Conservation (phyloP, 1,140 invertebrate genomes). For the Halictus rubicundus region DNA sequence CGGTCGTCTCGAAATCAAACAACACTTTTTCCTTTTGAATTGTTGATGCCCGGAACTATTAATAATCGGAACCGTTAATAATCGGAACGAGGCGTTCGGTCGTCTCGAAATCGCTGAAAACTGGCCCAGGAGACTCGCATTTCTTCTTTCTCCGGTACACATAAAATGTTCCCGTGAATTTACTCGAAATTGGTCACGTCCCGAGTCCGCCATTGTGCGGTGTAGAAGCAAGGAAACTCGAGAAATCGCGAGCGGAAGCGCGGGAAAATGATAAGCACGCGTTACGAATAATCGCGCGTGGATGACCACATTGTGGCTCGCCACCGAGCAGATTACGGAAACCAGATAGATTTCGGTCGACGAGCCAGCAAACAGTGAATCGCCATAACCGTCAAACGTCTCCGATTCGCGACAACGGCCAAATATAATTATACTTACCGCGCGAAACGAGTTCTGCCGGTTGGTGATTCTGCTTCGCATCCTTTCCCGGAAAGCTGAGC, state of each 20-base stretch:
- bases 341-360: not conserved
- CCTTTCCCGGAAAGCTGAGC: too few relatives aligned
- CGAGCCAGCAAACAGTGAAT: not conserved
- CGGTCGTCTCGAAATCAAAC: not conserved
- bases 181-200: not conserved
- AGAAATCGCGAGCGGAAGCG: constrained; percentile 27
- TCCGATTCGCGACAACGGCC: too few relatives aligned
- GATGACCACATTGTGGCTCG: not conserved
- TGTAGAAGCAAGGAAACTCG: not conserved
- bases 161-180: not conserved
- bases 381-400: not conserved
- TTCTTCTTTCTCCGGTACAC: not conserved
- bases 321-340: not conserved
- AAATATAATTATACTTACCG: too few relatives aligned
- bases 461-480: too few relatives aligned
- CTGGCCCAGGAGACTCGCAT: not conserved
- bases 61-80: too few relatives aligned
- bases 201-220: not conserved
- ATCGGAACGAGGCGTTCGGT: not conserved
- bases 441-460: too few relatives aligned
- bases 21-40: too few relatives aligned
- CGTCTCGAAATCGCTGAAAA: not conserved
- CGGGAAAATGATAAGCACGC: constrained; percentile 32
- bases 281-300: constrained; percentile 2
- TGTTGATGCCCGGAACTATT: too few relatives aligned